phyloP scores from a whole-genome alignment of 2,797 vertebrate species.

The Hypotaenidia okinawae region DNA sequence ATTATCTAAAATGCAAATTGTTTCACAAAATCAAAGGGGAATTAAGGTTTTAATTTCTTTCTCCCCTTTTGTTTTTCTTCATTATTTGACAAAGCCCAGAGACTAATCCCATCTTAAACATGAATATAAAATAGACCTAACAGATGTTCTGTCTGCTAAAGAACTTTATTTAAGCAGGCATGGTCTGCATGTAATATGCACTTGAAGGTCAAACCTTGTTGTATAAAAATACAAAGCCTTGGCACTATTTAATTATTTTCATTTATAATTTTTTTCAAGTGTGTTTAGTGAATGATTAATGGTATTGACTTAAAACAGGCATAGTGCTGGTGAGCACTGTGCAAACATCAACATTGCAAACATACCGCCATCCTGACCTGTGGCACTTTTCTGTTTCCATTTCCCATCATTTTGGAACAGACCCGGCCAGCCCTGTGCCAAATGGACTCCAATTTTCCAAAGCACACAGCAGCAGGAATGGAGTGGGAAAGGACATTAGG shows the following conservation, averaged over 20 bases:
- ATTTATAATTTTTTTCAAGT: slow-evolving; percentile 20
- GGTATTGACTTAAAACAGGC: slow-evolving; percentile 5
- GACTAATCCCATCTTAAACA: slow-evolving; percentile 69
- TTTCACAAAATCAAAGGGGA: slow-evolving; percentile 54
- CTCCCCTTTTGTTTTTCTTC: slow-evolving; percentile 52
- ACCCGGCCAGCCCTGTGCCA: not conserved
- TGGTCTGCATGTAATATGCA: slow-evolving; percentile 24
- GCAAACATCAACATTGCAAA: slow-evolving; percentile 34
- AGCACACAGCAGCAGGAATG: not conserved
- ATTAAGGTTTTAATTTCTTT: slow-evolving; percentile 63
- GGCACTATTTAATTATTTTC: slow-evolving; percentile 36
- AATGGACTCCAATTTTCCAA: not conserved
- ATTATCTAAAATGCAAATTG: slow-evolving; percentile 57
- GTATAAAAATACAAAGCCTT: slow-evolving; percentile 28
- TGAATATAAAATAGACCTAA: slow-evolving; percentile 65
- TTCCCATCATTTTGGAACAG: slow-evolving; percentile 1
- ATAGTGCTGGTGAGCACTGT: not conserved
- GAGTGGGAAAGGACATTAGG: not conserved
- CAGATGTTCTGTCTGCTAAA: slow-evolving; percentile 64
- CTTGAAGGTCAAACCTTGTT: slow-evolving; percentile 32
- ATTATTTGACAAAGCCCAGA: slow-evolving; percentile 65
- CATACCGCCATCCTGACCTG: slow-evolving; percentile 1
- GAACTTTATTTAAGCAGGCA: slow-evolving; percentile 60
- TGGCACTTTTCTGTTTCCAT: slow-evolving; percentile 21
- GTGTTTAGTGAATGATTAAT: slow-evolving; percentile 57